Evolutionary conservation across 2,797 vertebrate genomes (phyloP).

Genomic region (Muraenolepis orangiensis): DNA sequence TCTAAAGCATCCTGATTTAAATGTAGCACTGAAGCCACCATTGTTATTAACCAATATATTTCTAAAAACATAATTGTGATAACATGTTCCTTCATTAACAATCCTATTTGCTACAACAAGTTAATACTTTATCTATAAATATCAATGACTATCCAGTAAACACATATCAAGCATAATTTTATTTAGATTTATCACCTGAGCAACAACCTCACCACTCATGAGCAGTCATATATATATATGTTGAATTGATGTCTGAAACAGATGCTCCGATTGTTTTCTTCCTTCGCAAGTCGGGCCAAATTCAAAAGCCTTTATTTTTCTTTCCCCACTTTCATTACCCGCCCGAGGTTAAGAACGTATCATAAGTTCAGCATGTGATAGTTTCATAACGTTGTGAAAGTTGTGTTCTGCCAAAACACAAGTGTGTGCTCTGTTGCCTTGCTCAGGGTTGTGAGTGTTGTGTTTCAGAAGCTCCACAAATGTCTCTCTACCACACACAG

Average conservation of each 20-base stretch:
- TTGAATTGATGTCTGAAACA: slow-evolving; percentile 60
- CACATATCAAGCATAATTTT: slow-evolving; percentile 36
- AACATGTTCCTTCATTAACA: no score
- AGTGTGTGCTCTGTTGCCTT: slow-evolving; percentile 53
- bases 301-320: slow-evolving; percentile 65
- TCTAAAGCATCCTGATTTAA: no score
- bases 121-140: background rate
- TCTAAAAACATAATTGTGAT: no score
- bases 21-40: no score
- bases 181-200: slow-evolving; percentile 44
- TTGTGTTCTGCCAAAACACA: slow-evolving; percentile 55
- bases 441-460: slow-evolving; percentile 51
- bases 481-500: slow-evolving; percentile 37
- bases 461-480: slow-evolving; percentile 59
- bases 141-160: slow-evolving; percentile 14
- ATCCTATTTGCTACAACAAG: no score
- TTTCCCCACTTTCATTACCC: slow-evolving; percentile 26
- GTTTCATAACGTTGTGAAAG: slow-evolving; percentile 66
- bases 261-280: slow-evolving; percentile 63
- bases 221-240: slow-evolving; percentile 55
- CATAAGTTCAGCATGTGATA: slow-evolving; percentile 78
- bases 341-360: slow-evolving; percentile 78
- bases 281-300: slow-evolving; percentile 66
- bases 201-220: slow-evolving; percentile 52
- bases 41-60: no score